Evolutionary conservation across 1,140 invertebrate species (phyloP), one percentile per base, ranked within the genome.

Genomic region (Apis dorsata): DNA sequence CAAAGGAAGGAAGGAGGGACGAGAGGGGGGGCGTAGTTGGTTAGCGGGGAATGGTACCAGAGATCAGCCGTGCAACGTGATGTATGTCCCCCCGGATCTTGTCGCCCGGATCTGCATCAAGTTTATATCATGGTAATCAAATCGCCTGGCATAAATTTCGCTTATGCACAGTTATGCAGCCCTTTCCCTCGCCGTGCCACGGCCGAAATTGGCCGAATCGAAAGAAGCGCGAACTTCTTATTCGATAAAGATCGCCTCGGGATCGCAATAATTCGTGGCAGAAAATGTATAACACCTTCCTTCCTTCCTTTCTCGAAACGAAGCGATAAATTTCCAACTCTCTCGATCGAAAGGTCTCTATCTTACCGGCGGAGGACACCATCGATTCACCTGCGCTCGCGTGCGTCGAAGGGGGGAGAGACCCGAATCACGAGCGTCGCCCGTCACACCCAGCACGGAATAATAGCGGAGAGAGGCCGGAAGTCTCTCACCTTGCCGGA

Each of bases 121-220:
- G 88, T 92, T 93, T 92, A 92, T 94, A 94, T 94, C 93, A 90
- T 90, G 91, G 92, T 93, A 94, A 94, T 94, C 93, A 94, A 94
- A 94, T 94, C 92, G 90, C 84, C 90, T 87, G 90, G 89, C 90
- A 93, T 94, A 94, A 93, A 94, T 93, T 94, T 93, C 80, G 88
- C 88, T 86, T 91, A 90, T 92, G 90, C 90, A 85, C 89, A 93
- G 92, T 92, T 93, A 93, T 92, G 89, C 88, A 28, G 28, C 1
- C 28, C 28, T 2, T 2, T 34, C 34, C 34, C 3, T 34, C 3
- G 2, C 3, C 34, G 34, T 34, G 2, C 34, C 34, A 34, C 34
- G 28, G 75, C 66, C 13, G 75, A 90, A 87, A 88, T 90, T 87
- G 82, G 85, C 84, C 81, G 71, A 87, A 90, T 88, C 81, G 84